A percentile compares a stretch with the other conserved stretches of the same genome.
These are phyloP conservation scores for Coturnix japonica DNA, from an alignment of 2,113 vertebrate species.

Conservation along the genomic window DNA sequence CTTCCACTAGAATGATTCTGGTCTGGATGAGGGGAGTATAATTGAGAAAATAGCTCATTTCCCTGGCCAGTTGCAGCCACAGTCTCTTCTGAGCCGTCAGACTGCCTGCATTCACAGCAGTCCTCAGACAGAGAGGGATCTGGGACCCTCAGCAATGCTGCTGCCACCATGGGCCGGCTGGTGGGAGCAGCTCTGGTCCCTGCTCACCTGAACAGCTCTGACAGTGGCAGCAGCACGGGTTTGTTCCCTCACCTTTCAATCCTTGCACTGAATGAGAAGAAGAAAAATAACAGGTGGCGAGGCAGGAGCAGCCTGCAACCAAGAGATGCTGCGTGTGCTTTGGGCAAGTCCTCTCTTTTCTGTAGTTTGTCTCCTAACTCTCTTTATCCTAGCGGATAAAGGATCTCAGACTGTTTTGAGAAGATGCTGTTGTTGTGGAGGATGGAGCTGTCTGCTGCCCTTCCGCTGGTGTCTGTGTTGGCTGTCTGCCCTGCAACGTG, in stretches of 20 bases:
- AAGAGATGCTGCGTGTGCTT: not conserved
- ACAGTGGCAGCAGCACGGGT: not conserved
- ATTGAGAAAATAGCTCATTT: slow-evolving; percentile 56
- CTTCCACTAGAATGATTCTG: not conserved
- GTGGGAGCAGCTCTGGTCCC: not conserved
- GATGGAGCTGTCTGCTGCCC: not conserved
- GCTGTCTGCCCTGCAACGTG: not conserved
- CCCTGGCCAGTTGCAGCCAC: not conserved
- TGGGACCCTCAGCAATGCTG: not conserved
- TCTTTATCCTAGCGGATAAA: not conserved
- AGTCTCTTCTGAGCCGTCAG: slow-evolving; percentile 5
- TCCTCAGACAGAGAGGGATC: not conserved
- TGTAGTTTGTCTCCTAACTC: not conserved
- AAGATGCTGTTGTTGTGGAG: not conserved
- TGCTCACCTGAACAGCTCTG: not conserved
- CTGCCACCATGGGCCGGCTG: accelerated
- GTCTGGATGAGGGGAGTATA: slow-evolving; percentile 8
- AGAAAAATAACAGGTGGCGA: slow-evolving; percentile 33
- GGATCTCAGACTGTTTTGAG: not conserved
- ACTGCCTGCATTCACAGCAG: not conserved
- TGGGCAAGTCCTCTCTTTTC: not conserved
- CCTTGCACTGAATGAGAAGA: not conserved
- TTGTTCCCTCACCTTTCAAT: not conserved
- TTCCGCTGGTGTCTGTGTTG: not conserved
- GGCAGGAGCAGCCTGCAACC: not conserved